Conservation (phyloP, 2,113 vertebrate species). For the Lasiurus cinereus region DNA sequence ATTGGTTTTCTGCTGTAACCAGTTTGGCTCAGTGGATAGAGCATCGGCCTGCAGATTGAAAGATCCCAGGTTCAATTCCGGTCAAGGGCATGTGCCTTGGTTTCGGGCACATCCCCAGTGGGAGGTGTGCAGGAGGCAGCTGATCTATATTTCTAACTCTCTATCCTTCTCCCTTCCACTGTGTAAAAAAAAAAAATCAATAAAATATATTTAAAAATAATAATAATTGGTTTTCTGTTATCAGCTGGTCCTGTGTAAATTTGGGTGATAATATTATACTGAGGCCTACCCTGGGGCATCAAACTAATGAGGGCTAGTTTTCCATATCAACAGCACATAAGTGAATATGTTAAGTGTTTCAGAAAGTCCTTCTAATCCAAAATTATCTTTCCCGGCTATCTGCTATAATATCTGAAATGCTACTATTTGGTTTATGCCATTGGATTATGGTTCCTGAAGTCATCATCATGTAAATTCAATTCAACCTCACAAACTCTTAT, state of each 20-base stretch:
- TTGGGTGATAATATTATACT: neutral
- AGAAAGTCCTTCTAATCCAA: neutral
- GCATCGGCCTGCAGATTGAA: too few species aligned
- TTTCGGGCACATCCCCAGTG: too few species aligned
- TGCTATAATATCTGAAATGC: neutral
- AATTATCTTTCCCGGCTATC: neutral
- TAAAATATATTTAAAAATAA: too few species aligned
- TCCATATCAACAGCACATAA: neutral
- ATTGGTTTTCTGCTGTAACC: neutral
- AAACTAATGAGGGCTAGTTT: neutral
- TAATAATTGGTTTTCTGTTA: slow-evolving; percentile 5
- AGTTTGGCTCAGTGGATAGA: too few species aligned
- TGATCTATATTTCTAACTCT: too few species aligned
- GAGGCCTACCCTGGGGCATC: neutral
- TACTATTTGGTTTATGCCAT: neutral
- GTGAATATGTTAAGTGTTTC: neutral
- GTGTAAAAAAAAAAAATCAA: too few species aligned
- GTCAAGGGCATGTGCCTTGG: too few species aligned
- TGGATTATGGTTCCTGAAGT: neutral
- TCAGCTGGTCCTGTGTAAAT: neutral
- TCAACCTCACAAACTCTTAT: neutral
- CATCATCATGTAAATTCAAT: neutral
- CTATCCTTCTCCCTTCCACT: too few species aligned
- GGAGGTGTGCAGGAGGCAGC: too few species aligned
- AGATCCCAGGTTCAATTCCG: too few species aligned